Evolutionary conservation across 2,797 vertebrate genomes (phyloP).

Genomic region (Arnoldichthys spilopterus): DNA sequence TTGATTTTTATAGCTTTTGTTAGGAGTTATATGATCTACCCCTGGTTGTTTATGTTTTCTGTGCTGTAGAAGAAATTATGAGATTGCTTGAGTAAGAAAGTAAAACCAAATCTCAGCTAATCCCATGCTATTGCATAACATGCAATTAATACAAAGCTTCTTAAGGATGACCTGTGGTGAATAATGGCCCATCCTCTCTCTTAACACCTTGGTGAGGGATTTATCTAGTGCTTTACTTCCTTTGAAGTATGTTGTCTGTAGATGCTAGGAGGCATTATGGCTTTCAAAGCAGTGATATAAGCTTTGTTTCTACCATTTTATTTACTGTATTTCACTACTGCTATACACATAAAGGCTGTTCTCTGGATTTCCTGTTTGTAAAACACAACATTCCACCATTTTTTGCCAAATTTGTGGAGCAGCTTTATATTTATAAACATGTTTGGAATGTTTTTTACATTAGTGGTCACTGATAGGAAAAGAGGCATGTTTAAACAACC

Average conservation of each 20-base stretch:
- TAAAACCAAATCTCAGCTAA: background rate
- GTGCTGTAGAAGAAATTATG: background rate
- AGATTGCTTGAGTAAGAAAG: background rate
- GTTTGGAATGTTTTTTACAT: conserved; percentile 41
- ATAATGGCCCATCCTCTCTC: background rate
- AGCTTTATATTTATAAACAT: conserved; percentile 37
- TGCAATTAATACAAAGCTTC: conserved; percentile 6
- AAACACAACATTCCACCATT: conserved; percentile 29
- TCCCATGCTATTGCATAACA: background rate
- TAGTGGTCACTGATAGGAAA: conserved; percentile 35
- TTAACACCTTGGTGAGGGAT: background rate
- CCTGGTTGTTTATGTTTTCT: background rate
- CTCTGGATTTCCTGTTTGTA: conserved; percentile 20
- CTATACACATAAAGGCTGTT: background rate
- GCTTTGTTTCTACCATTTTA: conserved; percentile 20
- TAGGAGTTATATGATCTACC: background rate
- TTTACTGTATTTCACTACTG: conserved; percentile 35
- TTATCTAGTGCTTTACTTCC: background rate
- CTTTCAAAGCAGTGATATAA: conserved; percentile 16
- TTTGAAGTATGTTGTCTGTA: background rate
- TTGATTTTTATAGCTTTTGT: conserved; percentile 3
- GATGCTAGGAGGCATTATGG: background rate
- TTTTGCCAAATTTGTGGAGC: conserved; percentile 17
- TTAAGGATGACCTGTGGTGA: background rate
- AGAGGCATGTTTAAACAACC: conserved; percentile 42